Evolutionary conservation across 2,797 vertebrate genomes (phyloP), one percentile per base, ranked within the genome.

Genomic region (Neosilurus hyrtlii): DNA sequence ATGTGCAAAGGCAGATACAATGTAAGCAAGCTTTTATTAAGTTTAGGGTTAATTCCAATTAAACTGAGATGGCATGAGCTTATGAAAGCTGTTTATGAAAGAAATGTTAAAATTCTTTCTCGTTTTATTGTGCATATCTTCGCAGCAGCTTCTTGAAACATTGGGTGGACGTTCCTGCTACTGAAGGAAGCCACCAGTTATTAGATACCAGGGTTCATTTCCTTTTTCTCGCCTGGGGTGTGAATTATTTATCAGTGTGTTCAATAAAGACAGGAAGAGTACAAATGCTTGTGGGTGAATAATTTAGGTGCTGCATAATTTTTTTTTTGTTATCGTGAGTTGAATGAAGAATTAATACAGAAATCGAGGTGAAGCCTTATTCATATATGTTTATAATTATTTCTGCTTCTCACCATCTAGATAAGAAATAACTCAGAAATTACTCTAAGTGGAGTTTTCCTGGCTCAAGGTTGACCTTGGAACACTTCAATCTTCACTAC

Each of bases 401-500:
- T 2, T 7, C 12, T 52, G 68, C 72, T 77, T 51, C 79, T 62
- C 52, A 70, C 52, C 57, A 56, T 83, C 20, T 89, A 94, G 94
- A 93, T 89, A 95, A 94, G 88, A 94, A 93, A 91, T 94, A 94
- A 91, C 90, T 88, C 85, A n/a, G n/a, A n/a, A n/a, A n/a, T n/a
- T n/a, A n/a, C n/a, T n/a, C n/a, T n/a, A n/a, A 86, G 80, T 72
- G 87, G 79, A 79, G 79, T 59, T 67, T 61, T 49, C 79, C 16
- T 62, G 49, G 62, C 82, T 81, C 37, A 51, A 76, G 43, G 43
- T 77, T 37, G 57, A 73, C 56, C 74, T 0, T 74, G 22, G 59
- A 63, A 63, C 77, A 66, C 51, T 20, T 49, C 24, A 8, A 24
- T 65, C 87, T 90, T 79, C 61, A 87, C 87, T 89, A 90, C 89